phyloP scores from a whole-genome alignment of 2,888 invertebrate species.

The Chymomyza amoena region DNA sequence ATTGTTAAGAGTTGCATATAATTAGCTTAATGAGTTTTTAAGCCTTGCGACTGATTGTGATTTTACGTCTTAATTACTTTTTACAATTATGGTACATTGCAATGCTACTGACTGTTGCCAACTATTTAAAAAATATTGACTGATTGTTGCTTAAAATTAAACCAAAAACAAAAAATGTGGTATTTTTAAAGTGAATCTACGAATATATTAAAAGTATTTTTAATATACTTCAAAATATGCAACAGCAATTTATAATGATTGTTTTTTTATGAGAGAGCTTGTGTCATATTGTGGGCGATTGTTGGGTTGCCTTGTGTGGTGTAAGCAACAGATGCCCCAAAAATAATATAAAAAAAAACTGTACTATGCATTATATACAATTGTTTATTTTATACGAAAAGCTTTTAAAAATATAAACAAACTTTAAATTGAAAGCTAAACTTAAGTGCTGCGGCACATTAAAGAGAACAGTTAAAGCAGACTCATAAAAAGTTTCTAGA shows the following conservation, averaged over 20 bases:
- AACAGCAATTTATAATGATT: background rate
- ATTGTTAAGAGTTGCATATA: background rate
- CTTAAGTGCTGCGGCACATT: background rate
- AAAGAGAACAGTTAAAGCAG: background rate
- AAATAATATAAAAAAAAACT: background rate
- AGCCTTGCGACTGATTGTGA: background rate
- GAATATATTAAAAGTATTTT: background rate
- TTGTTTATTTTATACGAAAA: background rate
- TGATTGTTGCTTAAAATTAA: no score
- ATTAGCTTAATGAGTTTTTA: background rate
- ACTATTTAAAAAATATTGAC: no score
- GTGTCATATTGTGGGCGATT: background rate
- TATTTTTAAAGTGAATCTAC: background rate
- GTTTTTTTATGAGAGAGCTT: background rate
- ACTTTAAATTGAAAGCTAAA: background rate
- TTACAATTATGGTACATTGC: no score
- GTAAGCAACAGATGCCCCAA: background rate
- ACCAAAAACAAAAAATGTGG: no score
- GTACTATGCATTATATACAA: background rate
- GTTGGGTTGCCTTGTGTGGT: background rate
- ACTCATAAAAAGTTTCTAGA: no score
- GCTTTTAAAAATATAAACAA: background rate
- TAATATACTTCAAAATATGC: background rate
- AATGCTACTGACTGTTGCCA: no score
- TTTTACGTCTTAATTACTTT: no score